A percentile compares a stretch with the other conserved stretches of the same genome.
Evolutionary conservation across 2,888 invertebrate species (phyloP).

Genomic region (Biston betularia): DNA sequence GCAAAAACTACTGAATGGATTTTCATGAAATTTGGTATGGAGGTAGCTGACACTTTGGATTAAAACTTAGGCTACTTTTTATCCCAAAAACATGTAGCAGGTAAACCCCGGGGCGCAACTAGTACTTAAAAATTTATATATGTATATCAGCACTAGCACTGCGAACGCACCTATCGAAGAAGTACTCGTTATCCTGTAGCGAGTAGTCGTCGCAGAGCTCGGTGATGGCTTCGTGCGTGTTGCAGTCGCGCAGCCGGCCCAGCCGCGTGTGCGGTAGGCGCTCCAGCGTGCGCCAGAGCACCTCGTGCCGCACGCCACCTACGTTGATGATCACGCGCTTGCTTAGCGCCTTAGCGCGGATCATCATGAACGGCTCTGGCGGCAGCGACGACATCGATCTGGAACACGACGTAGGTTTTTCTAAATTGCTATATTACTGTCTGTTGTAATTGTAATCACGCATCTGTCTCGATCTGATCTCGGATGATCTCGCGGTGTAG

Average conservation of each 20-base stretch:
- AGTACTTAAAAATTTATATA: too few species aligned
- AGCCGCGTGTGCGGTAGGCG: constrained; percentile 98
- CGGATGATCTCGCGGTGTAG: too few species aligned
- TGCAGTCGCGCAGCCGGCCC: constrained; percentile 96
- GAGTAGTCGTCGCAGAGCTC: constrained; percentile 99
- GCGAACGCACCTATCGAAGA: constrained; percentile 91
- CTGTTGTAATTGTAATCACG: too few species aligned
- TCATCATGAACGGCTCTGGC: constrained; percentile 98
- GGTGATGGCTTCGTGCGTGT: constrained; percentile 97
- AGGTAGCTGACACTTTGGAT: too few species aligned
- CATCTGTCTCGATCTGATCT: too few species aligned
- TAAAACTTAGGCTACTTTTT: too few species aligned
- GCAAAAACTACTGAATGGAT: too few species aligned
- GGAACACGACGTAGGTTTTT: constrained; percentile 36
- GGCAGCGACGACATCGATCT: constrained; percentile 96
- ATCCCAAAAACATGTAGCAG: too few species aligned
- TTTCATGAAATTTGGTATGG: too few species aligned
- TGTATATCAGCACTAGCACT: too few species aligned
- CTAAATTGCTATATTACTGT: too few species aligned
- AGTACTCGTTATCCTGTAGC: constrained; percentile 98
- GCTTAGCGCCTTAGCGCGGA: constrained; percentile 96
- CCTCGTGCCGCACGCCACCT: constrained; percentile 97
- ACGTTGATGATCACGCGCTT: constrained; percentile 97
- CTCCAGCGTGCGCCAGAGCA: constrained; percentile 97
- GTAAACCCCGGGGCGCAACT: too few species aligned